phyloP scores from a whole-genome alignment of 2,113 vertebrate species.

The Eudyptes chrysolophus region DNA sequence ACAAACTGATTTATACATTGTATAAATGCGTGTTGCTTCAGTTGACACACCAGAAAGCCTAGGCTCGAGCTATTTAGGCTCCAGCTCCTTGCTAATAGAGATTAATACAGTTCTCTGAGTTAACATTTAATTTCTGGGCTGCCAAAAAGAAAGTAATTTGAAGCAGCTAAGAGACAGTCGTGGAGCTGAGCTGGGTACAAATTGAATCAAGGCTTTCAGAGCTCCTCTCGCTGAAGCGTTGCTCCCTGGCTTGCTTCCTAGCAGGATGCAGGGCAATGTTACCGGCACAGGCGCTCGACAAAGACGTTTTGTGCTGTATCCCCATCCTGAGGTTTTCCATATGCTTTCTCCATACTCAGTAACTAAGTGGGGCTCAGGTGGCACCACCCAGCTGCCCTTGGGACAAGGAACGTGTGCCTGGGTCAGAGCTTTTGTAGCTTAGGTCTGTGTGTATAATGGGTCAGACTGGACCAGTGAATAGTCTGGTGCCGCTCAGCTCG shows the following conservation, averaged over 20 bases:
- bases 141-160: conserved; percentile 48
- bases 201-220: conserved; percentile 64
- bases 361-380: not conserved
- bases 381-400: not conserved
- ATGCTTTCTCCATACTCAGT: not conserved
- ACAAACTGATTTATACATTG: not conserved
- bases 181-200: conserved; percentile 42
- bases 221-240: not conserved
- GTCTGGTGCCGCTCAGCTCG: not conserved
- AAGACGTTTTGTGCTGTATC: conserved; percentile 11
- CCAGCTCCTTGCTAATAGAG: conserved; percentile 38
- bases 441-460: not conserved
- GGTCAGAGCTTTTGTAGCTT: not conserved
- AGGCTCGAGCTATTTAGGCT: not conserved
- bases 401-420: not conserved
- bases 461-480: not conserved
- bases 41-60: conserved; percentile 6
- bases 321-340: conserved; percentile 15
- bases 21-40: conserved; percentile 20
- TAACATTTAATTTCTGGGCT: conserved; percentile 52
- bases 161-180: conserved; percentile 32
- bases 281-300: not conserved
- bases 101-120: conserved; percentile 48
- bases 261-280: conserved; percentile 21
- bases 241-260: conserved; percentile 55